These are phyloP conservation scores for human (Homo sapiens) DNA, from an alignment of 2,113 vertebrate genomes.

Conservation along the genomic window GRCh38 chr1:93046501-93047000, in stretches of 20 bases:
- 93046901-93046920: background rate
- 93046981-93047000: background rate
- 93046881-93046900: background rate
- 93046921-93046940: background rate
- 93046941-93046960: background rate
- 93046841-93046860: background rate
- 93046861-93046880: background rate
- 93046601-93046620: background rate
- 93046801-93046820: background rate
- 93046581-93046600: background rate
- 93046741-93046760: background rate
- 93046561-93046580: background rate
- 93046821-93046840: background rate
- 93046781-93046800: background rate
- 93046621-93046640: background rate
- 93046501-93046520: background rate
- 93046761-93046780: conserved; percentile 2
- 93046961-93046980: background rate
- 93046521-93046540: background rate
- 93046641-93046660: background rate
- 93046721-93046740: background rate
- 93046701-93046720: background rate
- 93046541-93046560: background rate
- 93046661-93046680: conserved; percentile 1
- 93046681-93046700: background rate